Evolutionary conservation across 2,113 vertebrate species (phyloP).

Genomic region (Coptodon rendalli): DNA sequence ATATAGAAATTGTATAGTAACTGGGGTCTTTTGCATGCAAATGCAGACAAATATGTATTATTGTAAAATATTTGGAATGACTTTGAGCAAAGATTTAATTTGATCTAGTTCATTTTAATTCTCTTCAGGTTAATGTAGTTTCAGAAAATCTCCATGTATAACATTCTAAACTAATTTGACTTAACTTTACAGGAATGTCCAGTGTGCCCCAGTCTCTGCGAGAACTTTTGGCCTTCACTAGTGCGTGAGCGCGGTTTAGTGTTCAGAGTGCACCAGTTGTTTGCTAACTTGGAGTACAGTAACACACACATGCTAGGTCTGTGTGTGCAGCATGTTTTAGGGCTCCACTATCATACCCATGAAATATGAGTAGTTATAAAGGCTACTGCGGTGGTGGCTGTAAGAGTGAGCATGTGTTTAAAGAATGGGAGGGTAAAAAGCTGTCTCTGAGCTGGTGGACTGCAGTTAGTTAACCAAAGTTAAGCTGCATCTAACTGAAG

Average conservation of each 20-base stretch:
- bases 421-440: neutral
- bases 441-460: neutral
- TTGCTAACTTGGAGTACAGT: neutral
- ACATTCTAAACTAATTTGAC: neutral
- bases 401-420: neutral
- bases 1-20: neutral
- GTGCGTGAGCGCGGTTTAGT: neutral
- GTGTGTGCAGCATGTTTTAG: neutral
- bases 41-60: neutral
- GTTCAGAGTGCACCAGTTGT: neutral
- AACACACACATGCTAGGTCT: neutral
- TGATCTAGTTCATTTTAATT: neutral
- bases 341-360: neutral
- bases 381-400: neutral
- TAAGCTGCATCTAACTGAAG: neutral
- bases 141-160: neutral
- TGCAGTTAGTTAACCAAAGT: neutral
- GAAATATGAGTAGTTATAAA: constrained; percentile 6
- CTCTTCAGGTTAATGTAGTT: neutral
- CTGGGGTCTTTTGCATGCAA: neutral
- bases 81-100: neutral
- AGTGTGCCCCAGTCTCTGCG: neutral
- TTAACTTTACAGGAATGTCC: neutral
- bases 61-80: neutral
- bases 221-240: neutral